Evolutionary conservation across 2,113 vertebrate species (phyloP).

Genomic region (Bombycilla garrulus): DNA sequence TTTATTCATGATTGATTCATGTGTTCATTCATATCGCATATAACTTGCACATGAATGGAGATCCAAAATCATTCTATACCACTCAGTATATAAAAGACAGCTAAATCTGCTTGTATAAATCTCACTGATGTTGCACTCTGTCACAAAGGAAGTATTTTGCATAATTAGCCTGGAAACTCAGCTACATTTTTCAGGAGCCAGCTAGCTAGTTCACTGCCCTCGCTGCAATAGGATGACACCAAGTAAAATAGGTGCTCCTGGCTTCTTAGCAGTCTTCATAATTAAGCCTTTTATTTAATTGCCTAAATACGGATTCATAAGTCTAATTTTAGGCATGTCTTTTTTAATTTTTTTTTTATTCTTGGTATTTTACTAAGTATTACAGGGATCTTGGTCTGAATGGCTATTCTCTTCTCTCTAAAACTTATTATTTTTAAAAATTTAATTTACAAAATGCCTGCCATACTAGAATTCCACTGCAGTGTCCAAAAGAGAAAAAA

Average conservation of each 20-base stretch:
- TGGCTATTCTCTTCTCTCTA: not conserved
- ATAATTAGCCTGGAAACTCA: constrained; percentile 38
- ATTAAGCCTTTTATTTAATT: constrained; percentile 31
- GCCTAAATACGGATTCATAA: not conserved
- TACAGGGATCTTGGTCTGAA: not conserved
- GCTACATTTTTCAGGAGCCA: constrained; percentile 6
- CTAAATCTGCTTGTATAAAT: constrained; percentile 31
- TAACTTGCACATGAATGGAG: not conserved
- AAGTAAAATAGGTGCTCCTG: not conserved
- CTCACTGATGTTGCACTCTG: not conserved
- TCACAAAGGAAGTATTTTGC: constrained; percentile 35
- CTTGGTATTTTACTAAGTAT: not conserved
- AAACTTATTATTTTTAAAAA: not conserved
- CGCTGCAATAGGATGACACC: not conserved
- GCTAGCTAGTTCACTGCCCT: constrained; percentile 26
- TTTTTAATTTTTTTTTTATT: not conserved
- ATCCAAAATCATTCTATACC: not conserved
- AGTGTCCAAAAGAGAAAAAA: not conserved
- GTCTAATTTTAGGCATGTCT: not conserved
- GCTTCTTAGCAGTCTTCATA: not conserved
- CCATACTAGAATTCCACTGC: not conserved
- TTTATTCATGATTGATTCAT: not conserved
- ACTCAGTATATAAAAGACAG: not conserved
- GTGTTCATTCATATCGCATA: not conserved
- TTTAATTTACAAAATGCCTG: not conserved